phyloP scores from a whole-genome alignment of 2,888 invertebrate species.

The Leptopilina drosophilae region DNA sequence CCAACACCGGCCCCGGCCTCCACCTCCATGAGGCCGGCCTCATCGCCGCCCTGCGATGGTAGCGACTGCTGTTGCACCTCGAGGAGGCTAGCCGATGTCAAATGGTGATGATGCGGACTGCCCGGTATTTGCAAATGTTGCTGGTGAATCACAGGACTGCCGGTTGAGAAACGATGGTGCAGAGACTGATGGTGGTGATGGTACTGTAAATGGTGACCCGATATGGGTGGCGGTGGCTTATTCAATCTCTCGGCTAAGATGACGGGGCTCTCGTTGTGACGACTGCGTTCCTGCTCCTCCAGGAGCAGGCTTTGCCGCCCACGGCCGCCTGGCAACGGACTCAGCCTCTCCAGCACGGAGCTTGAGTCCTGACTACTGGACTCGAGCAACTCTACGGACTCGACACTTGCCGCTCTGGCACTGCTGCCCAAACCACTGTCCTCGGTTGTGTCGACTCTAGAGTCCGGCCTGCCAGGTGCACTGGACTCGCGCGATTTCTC shows the following conservation, averaged over 20 bases:
- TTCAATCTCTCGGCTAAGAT: conserved; percentile 74
- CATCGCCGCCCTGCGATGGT: conserved; percentile 69
- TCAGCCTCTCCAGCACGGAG: conserved; percentile 77
- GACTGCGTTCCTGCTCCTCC: conserved; percentile 74
- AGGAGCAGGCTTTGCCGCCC: conserved; percentile 73
- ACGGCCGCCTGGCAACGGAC: conserved; percentile 74
- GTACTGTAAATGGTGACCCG: conserved; percentile 61
- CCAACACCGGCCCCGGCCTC: conserved; percentile 72
- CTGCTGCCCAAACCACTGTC: conserved; percentile 70
- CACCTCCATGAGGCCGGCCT: conserved; percentile 71
- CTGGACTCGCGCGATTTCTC: conserved; percentile 78
- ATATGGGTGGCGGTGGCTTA: conserved; percentile 68
- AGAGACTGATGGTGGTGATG: conserved; percentile 63
- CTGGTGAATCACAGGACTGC: conserved; percentile 62
- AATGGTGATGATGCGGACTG: conserved; percentile 60
- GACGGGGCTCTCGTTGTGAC: conserved; percentile 75
- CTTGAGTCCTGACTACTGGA: conserved; percentile 70
- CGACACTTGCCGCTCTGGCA: conserved; percentile 65
- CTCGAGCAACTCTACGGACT: conserved; percentile 70
- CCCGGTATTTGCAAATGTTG: conserved; percentile 52
- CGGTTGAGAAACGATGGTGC: conserved; percentile 56
- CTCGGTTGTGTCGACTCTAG: conserved; percentile 78
- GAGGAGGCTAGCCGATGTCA: conserved; percentile 54
- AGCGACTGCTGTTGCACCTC: conserved; percentile 64
- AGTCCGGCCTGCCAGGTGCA: conserved; percentile 83